Conservation (phyloP, 2,888 invertebrate genomes). For the Hyposoter didymator region DNA sequence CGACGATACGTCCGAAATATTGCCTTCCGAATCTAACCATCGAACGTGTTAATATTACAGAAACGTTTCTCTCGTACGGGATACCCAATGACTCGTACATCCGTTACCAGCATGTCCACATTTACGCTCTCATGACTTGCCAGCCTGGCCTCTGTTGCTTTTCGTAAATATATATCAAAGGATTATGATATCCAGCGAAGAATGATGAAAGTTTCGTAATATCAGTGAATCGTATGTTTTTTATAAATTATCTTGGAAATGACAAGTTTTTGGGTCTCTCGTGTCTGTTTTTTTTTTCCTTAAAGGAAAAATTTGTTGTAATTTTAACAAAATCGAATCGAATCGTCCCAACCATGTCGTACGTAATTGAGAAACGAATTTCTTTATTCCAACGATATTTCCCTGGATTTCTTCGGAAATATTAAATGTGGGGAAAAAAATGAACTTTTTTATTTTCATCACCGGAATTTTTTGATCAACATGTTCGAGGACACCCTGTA, state of each 20-base stretch:
- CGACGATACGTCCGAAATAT: constrained; percentile 29
- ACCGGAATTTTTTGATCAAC: neutral
- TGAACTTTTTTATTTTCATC: neutral
- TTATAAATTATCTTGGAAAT: too few relatives aligned
- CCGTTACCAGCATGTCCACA: neutral
- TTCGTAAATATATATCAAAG: neutral
- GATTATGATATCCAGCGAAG: neutral
- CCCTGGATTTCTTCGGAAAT: neutral
- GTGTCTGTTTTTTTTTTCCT: too few relatives aligned
- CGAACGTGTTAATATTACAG: constrained; percentile 50
- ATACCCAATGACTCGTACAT: constrained; percentile 27
- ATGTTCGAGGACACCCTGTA: neutral
- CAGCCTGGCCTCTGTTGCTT: too few relatives aligned
- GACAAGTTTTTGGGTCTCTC: too few relatives aligned
- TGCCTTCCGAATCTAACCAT: constrained; percentile 3
- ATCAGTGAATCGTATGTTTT: neutral
- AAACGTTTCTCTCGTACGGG: constrained; percentile 36
- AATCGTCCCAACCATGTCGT: too few relatives aligned
- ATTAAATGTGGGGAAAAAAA: neutral
- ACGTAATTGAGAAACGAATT: too few relatives aligned
- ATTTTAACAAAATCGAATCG: too few relatives aligned
- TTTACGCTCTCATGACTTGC: neutral
- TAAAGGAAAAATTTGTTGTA: too few relatives aligned
- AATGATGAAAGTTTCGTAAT: neutral
- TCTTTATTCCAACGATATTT: neutral